A percentile compares a stretch with the other conserved stretches of the same genome.
These are phyloP conservation scores for Rhegmatorhina hoffmannsi DNA, from an alignment of 2,113 vertebrate genomes.

Conservation along the genomic window DNA sequence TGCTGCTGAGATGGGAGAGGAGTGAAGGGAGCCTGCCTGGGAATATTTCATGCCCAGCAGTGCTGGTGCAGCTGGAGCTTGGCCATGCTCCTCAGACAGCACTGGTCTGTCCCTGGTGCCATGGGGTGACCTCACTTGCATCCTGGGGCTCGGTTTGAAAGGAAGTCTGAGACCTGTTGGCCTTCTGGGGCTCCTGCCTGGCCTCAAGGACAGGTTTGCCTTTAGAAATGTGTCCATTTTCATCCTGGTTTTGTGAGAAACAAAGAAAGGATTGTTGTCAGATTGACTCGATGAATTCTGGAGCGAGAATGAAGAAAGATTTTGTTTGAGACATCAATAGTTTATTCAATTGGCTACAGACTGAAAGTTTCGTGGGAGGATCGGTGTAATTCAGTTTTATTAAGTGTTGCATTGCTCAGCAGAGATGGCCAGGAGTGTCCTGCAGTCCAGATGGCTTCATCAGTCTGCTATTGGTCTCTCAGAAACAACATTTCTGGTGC, in stretches of 20 bases:
- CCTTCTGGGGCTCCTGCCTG: not conserved
- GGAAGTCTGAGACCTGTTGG: not conserved
- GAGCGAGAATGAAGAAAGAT: not conserved
- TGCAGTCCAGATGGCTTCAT: constrained; percentile 2
- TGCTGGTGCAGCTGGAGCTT: not conserved
- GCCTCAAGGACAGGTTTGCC: not conserved
- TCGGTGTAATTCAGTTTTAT: not conserved
- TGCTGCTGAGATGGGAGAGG: not conserved
- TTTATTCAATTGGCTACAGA: not conserved
- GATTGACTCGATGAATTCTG: not conserved
- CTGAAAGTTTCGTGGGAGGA: not conserved
- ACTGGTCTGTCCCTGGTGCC: not conserved
- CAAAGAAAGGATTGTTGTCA: not conserved
- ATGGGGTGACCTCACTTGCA: not conserved
- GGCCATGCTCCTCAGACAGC: not conserved
- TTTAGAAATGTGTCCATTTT: not conserved
- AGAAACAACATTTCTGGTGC: not conserved
- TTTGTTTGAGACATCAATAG: constrained; percentile 3
- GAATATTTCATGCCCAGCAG: not conserved
- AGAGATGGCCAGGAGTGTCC: not conserved
- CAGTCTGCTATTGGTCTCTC: constrained; percentile 12
- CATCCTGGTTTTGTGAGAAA: not conserved
- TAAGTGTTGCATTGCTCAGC: not conserved
- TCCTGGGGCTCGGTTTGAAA: not conserved
- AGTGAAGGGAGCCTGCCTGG: not conserved